phyloP scores from a whole-genome alignment of 1,140 invertebrate genomes.

The Phortica variegata region DNA sequence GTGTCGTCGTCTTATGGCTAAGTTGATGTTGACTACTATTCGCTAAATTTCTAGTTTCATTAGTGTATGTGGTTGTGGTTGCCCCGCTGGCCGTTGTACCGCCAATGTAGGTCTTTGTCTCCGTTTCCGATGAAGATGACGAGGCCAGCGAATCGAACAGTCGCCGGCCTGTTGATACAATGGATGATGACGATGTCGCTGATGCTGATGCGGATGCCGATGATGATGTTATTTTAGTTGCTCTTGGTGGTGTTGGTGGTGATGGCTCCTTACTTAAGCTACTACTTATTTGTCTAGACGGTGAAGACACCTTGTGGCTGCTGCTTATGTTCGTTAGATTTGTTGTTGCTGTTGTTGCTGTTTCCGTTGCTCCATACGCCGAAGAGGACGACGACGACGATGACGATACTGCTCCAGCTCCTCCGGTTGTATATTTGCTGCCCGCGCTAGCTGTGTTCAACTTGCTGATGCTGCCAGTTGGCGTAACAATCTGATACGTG shows the following conservation, averaged over 20 bases:
- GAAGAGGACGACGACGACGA: slow-evolving; percentile 3
- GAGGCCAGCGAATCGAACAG: slow-evolving; percentile 50
- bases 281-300: slow-evolving; percentile 27
- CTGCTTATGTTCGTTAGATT: slow-evolving; percentile 14
- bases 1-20: slow-evolving; percentile 29
- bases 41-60: slow-evolving; percentile 32
- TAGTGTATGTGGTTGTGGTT: slow-evolving; percentile 38
- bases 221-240: too few species aligned
- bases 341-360: slow-evolving; percentile 10
- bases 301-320: slow-evolving; percentile 33
- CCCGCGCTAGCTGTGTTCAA: slow-evolving; percentile 38
- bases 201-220: slow-evolving; percentile 1
- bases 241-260: slow-evolving; percentile 1
- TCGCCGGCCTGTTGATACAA: slow-evolving; percentile 44
- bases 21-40: slow-evolving; percentile 21
- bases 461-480: slow-evolving; percentile 24
- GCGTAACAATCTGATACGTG: slow-evolving; percentile 43
- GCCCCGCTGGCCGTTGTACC: slow-evolving; percentile 29
- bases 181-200: slow-evolving; percentile 25
- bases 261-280: slow-evolving; percentile 21
- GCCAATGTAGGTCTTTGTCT: slow-evolving; percentile 45
- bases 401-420: not conserved
- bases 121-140: slow-evolving; percentile 43
- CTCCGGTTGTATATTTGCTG: slow-evolving; percentile 32
- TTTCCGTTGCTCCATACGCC: slow-evolving; percentile 17